phyloP scores from a whole-genome alignment of 2,113 vertebrate genomes.

The Barnardius zonarius region DNA sequence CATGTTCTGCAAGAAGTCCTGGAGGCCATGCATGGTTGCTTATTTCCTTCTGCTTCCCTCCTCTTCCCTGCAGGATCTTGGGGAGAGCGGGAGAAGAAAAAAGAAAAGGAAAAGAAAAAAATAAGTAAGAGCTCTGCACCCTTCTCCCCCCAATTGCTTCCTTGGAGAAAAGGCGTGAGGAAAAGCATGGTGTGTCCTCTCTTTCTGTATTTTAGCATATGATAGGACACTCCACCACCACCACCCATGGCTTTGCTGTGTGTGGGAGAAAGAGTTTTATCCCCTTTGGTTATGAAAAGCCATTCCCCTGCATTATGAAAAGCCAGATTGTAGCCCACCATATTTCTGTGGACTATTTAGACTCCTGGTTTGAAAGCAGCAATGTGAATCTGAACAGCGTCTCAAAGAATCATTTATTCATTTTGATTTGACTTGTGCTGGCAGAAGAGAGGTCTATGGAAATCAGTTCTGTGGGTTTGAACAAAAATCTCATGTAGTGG shows the following conservation, averaged over 20 bases:
- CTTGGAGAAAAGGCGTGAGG: not conserved
- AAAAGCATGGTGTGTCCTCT: not conserved
- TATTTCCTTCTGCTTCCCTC: not conserved
- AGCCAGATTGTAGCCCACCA: not conserved
- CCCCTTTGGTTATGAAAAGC: not conserved
- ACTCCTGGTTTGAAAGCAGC: not conserved
- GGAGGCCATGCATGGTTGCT: fast-evolving
- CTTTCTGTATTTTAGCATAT: not conserved
- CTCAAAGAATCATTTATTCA: not conserved
- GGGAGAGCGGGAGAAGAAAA: fast-evolving
- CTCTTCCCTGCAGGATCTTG: not conserved
- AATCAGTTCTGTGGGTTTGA: not conserved
- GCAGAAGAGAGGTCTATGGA: not conserved
- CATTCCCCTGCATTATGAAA: not conserved
- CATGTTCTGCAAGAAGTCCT: fast-evolving
- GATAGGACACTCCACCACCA: not conserved
- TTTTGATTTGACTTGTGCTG: fast-evolving
- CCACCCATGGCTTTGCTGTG: not conserved
- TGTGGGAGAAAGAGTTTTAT: not conserved
- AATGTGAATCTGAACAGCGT: not conserved
- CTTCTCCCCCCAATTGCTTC: not conserved
- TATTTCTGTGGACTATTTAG: not conserved
- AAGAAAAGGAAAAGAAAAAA: not conserved
- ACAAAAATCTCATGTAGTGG: not conserved
- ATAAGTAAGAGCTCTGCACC: not conserved